These are phyloP conservation scores for Pseudoatta argentina DNA, from an alignment of 1,140 invertebrate species.

Conservation along the genomic window DNA sequence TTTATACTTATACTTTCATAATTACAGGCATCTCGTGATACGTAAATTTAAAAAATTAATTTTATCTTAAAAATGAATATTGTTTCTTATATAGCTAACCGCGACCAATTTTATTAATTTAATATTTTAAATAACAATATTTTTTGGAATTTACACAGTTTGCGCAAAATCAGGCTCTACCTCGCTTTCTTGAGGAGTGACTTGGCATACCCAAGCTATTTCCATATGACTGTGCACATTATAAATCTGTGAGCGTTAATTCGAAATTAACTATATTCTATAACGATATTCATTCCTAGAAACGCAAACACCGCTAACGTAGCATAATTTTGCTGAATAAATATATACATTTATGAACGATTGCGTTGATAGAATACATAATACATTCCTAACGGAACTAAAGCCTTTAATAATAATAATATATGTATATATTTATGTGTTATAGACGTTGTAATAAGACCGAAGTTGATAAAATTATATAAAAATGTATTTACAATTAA, in stretches of 20 bases:
- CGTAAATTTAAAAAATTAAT: neutral
- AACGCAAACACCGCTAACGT: slow-evolving; percentile 29
- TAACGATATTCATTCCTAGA: slow-evolving; percentile 17
- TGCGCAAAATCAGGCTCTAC: slow-evolving; percentile 57
- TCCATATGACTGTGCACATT: slow-evolving; percentile 76
- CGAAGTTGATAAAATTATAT: neutral
- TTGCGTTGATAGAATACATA: slow-evolving; percentile 7
- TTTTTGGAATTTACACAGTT: slow-evolving; percentile 17
- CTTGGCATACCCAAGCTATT: slow-evolving; percentile 74
- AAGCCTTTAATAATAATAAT: neutral
- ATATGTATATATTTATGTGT: neutral
- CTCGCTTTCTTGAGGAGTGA: slow-evolving; percentile 69
- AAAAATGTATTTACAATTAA: neutral
- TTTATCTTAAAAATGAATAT: neutral
- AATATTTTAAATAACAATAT: neutral
- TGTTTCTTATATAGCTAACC: neutral
- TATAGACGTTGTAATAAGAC: neutral
- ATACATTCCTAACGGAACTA: slow-evolving; percentile 2
- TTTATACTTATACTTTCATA: neutral
- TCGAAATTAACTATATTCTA: slow-evolving; percentile 52
- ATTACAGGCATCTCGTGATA: no score
- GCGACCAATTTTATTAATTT: neutral
- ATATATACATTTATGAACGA: slow-evolving; percentile 10
- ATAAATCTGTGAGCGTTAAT: slow-evolving; percentile 59
- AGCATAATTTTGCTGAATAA: slow-evolving; percentile 10